phyloP scores from a whole-genome alignment of 2,113 vertebrate species.

The Gopherus flavomarginatus region DNA sequence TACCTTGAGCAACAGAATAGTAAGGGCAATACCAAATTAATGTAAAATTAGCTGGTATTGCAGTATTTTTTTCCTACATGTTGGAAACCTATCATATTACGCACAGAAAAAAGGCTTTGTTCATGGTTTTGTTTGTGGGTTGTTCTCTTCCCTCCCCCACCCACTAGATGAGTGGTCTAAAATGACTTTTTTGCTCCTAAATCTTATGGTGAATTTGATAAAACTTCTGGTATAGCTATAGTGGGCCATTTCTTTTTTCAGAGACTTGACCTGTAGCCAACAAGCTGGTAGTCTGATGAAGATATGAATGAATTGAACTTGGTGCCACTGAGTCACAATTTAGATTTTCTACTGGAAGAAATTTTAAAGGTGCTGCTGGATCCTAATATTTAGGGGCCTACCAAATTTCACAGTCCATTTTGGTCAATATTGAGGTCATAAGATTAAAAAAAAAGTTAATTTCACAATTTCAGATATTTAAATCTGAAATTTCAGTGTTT shows the following conservation, averaged over 20 bases:
- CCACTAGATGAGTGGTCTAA: background rate
- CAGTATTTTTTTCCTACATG: background rate
- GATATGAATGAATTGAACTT: background rate
- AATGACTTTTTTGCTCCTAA: background rate
- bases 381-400: background rate
- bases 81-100: background rate
- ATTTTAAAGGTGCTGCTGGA: background rate
- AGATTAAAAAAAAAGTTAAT: no score
- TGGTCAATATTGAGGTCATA: no score
- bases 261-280: background rate
- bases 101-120: background rate
- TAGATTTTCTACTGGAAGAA: background rate
- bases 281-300: background rate
- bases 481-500: no score
- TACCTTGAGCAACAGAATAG: background rate
- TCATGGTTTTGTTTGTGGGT: background rate
- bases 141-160: no score
- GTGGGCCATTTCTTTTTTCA: background rate
- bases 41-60: background rate
- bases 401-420: no score
- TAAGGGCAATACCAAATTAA: background rate
- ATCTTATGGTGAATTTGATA: background rate
- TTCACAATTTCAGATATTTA: no score
- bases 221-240: background rate
- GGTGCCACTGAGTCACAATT: background rate